phyloP scores from a whole-genome alignment of 2,888 invertebrate genomes.

The Athrips mouffetella region DNA sequence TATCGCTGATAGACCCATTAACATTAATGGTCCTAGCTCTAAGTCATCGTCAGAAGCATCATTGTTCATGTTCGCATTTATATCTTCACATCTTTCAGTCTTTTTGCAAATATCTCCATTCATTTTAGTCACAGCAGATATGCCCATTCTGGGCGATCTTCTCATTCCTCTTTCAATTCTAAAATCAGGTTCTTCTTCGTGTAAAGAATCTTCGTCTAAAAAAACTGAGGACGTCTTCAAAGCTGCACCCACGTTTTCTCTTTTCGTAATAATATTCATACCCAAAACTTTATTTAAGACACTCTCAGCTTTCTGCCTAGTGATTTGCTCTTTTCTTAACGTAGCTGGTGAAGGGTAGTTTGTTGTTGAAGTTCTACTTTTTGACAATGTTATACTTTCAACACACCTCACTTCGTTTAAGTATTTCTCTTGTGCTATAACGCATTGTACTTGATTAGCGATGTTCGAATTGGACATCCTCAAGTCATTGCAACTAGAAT shows the following conservation, averaged over 20 bases:
- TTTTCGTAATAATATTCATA: constrained; percentile 67
- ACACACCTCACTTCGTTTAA: constrained; percentile 72
- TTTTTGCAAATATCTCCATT: constrained; percentile 70
- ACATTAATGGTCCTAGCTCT: constrained; percentile 81
- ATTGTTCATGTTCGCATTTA: constrained; percentile 56
- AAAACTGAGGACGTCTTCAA: constrained; percentile 68
- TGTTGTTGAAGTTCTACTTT: constrained; percentile 48
- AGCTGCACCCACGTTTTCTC: constrained; percentile 64
- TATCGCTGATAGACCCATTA: constrained; percentile 81
- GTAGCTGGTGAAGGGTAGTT: constrained; percentile 59
- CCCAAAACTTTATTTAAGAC: constrained; percentile 71
- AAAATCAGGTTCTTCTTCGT: constrained; percentile 63
- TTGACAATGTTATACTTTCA: constrained; percentile 68
- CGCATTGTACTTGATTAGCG: constrained; percentile 70
- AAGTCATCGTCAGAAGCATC: constrained; percentile 77
- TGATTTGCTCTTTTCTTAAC: constrained; percentile 64
- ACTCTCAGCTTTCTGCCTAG: constrained; percentile 70
- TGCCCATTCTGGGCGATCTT: constrained; percentile 69
- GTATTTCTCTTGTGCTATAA: constrained; percentile 75
- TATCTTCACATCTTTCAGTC: constrained; percentile 58
- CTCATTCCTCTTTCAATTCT: constrained; percentile 64
- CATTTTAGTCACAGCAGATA: constrained; percentile 70
- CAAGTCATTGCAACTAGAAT: constrained; percentile 71
- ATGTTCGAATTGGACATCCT: constrained; percentile 72
- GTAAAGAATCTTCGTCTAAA: constrained; percentile 64